phyloP scores from a whole-genome alignment of 1,140 invertebrate genomes.

The Aphelenchoides fujianensis region DNA sequence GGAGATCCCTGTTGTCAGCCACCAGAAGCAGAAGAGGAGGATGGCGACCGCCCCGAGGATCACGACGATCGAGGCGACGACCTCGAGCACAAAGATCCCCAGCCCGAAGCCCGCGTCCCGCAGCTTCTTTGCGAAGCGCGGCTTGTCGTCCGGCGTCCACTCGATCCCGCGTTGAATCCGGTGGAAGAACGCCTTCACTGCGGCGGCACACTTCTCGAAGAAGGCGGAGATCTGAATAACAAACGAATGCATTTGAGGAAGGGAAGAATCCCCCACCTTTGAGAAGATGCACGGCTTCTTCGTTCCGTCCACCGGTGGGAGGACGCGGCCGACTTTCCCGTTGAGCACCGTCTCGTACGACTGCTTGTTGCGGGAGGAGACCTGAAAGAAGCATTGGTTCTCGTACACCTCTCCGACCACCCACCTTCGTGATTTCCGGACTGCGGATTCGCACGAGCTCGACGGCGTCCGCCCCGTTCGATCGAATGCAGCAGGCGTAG shows the following conservation, averaged over 20 bases:
- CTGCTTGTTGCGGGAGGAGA: not conserved
- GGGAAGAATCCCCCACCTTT: no score
- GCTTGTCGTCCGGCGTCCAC: not conserved
- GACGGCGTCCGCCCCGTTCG: not conserved
- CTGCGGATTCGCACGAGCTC: not conserved
- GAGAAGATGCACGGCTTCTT: not conserved
- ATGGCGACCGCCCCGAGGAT: not conserved
- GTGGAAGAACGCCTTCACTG: not conserved
- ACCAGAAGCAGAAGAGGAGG: not conserved
- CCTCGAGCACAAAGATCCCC: not conserved
- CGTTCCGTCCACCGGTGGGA: not conserved
- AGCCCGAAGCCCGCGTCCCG: not conserved
- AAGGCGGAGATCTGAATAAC: not conserved
- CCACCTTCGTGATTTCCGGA: not conserved
- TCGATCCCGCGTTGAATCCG: not conserved
- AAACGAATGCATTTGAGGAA: no score
- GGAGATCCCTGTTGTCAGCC: not conserved
- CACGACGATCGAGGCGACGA: not conserved
- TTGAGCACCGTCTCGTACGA: not conserved
- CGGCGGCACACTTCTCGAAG: not conserved
- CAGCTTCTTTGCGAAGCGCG: not conserved
- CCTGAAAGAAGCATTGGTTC: not conserved
- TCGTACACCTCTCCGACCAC: not conserved
- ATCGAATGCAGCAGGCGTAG: not conserved
- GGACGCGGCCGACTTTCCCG: not conserved